These are phyloP conservation scores for Galago senegalensis DNA, from an alignment of 2,797 vertebrate species.

Conservation along the genomic window DNA sequence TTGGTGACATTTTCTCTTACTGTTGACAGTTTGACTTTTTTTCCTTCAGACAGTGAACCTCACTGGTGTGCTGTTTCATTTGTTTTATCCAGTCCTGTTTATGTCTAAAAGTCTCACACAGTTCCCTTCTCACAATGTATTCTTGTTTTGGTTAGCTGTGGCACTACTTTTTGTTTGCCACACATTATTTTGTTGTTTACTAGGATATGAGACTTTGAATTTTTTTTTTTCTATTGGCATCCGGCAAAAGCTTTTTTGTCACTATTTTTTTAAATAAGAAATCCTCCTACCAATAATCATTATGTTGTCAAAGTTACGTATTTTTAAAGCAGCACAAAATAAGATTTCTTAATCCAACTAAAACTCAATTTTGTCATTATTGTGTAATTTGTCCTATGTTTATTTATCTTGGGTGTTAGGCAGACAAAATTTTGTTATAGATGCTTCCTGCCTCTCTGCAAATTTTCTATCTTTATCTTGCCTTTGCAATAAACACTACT, in stretches of 20 bases:
- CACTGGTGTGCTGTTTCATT: slow-evolving; percentile 71
- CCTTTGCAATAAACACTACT: slow-evolving; percentile 27
- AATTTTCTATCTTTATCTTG: slow-evolving; percentile 19
- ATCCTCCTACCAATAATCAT: background rate
- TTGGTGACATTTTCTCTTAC: slow-evolving; percentile 87
- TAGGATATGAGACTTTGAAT: slow-evolving; percentile 36
- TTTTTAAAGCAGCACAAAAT: slow-evolving; percentile 31
- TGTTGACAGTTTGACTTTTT: slow-evolving; percentile 76
- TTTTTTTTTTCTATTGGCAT: background rate
- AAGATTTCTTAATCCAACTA: slow-evolving; percentile 36
- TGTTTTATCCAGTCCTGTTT: slow-evolving; percentile 78
- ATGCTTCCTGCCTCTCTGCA: slow-evolving; percentile 20
- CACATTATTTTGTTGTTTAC: slow-evolving; percentile 71
- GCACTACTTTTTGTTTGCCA: slow-evolving; percentile 60
- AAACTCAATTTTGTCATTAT: slow-evolving; percentile 24
- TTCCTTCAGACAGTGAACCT: slow-evolving; percentile 69
- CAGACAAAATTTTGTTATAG: background rate
- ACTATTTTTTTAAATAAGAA: background rate
- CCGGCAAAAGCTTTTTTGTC: slow-evolving; percentile 2
- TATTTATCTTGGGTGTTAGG: background rate
- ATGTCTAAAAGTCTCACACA: slow-evolving; percentile 49
- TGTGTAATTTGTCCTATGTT: slow-evolving; percentile 16
- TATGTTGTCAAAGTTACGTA: slow-evolving; percentile 1
- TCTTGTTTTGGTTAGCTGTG: slow-evolving; percentile 62
- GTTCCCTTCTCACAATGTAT: slow-evolving; percentile 38